These are phyloP conservation scores for Papio anubis DNA, from an alignment of 2,113 vertebrate species.

Conservation along the genomic window DNA sequence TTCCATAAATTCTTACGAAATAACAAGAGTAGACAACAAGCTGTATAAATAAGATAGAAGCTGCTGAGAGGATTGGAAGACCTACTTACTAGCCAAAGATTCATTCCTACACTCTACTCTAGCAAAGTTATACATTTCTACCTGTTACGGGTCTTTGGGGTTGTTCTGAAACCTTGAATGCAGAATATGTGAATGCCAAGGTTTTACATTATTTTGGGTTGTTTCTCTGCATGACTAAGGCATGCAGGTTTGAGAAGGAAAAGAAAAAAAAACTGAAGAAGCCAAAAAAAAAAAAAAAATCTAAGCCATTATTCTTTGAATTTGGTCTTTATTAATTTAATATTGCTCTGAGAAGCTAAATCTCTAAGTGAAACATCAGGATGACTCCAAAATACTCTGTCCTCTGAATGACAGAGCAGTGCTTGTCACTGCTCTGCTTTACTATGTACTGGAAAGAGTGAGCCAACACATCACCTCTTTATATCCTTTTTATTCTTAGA, in stretches of 20 bases:
- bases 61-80: background rate
- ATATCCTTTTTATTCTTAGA: conserved; percentile 58
- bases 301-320: background rate
- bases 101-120: background rate
- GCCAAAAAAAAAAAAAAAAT: background rate
- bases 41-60: background rate
- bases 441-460: conserved; percentile 16
- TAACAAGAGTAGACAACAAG: background rate
- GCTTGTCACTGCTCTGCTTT: background rate
- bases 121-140: background rate
- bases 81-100: background rate
- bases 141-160: background rate
- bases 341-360: background rate
- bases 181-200: background rate
- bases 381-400: background rate
- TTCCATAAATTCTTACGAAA: background rate
- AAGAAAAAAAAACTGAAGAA: background rate
- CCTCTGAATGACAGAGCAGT: background rate
- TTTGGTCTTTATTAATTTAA: background rate
- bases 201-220: background rate
- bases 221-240: background rate
- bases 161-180: background rate
- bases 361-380: background rate
- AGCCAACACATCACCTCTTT: conserved; percentile 36
- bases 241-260: background rate